Conservation (phyloP, 2,113 vertebrate genomes). For the Clupea harengus region DNA sequence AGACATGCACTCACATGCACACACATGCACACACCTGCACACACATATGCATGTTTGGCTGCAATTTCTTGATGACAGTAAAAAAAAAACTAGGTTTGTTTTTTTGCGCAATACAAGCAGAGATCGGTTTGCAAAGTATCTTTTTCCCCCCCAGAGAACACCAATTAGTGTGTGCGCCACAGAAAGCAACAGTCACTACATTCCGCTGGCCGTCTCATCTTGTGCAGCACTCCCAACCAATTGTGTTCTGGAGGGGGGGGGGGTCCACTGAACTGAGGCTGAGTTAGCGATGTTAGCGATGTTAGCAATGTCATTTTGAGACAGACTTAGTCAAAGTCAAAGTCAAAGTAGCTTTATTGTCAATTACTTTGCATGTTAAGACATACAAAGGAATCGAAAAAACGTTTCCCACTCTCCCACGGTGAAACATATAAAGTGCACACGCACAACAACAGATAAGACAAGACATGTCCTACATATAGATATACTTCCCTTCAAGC, state of each 20-base stretch:
- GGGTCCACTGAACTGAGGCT: background rate
- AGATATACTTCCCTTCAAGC: no score
- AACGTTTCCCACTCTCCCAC: no score
- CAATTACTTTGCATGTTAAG: no score
- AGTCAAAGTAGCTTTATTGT: no score
- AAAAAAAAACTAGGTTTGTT: background rate
- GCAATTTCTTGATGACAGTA: background rate
- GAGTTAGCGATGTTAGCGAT: background rate
- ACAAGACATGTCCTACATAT: no score
- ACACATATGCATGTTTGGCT: background rate
- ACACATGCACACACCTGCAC: no score
- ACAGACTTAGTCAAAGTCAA: no score
- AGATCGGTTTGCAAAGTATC: background rate
- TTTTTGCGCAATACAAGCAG: background rate
- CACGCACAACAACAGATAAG: no score
- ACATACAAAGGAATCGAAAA: no score
- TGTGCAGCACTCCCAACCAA: background rate
- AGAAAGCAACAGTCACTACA: background rate
- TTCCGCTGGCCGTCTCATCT: background rate
- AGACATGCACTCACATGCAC: no score
- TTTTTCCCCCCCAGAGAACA: background rate
- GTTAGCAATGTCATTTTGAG: background rate
- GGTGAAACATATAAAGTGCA: no score
- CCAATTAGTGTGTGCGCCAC: background rate
- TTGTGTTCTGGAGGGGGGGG: background rate